Percentiles rank a stretch among this genome's conserved stretches.
phyloP scores from a whole-genome alignment of 2,888 invertebrate genomes.

The Meandrusa payeni region DNA sequence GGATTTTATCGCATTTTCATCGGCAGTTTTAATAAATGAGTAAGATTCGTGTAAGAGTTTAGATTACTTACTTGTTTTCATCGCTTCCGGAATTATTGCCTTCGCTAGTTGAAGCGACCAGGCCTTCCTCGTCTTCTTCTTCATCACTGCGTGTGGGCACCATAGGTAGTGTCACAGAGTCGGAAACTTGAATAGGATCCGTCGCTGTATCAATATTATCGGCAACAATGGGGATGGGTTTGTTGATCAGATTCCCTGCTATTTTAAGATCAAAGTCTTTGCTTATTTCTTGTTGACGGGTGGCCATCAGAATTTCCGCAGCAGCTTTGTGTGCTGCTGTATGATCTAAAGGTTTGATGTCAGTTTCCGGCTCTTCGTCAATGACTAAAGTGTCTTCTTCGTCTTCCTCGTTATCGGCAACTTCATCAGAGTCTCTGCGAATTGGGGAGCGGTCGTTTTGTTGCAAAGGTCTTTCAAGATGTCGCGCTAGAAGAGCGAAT shows the following conservation, averaged over 20 bases:
- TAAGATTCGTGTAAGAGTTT: no score
- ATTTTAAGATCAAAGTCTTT: slow-evolving; percentile 79
- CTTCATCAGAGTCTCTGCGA: slow-evolving; percentile 76
- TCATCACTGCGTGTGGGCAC: slow-evolving; percentile 74
- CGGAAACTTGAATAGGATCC: slow-evolving; percentile 74
- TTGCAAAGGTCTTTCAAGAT: slow-evolving; percentile 83
- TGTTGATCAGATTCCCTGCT: slow-evolving; percentile 80
- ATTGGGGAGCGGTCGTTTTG: slow-evolving; percentile 62
- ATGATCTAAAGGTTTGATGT: slow-evolving; percentile 54
- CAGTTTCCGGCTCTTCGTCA: slow-evolving; percentile 80
- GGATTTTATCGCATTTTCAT: no score
- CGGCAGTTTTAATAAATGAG: no score
- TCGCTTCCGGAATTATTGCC: slow-evolving; percentile 92
- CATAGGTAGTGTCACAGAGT: slow-evolving; percentile 89
- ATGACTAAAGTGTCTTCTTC: slow-evolving; percentile 85
- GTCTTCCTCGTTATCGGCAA: slow-evolving; percentile 83
- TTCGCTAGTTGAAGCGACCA: slow-evolving; percentile 90
- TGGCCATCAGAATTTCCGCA: slow-evolving; percentile 80
- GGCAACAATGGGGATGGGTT: slow-evolving; percentile 48
- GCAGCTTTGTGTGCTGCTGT: slow-evolving; percentile 79
- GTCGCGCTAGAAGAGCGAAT: slow-evolving; percentile 89
- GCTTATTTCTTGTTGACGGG: slow-evolving; percentile 64
- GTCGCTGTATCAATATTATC: slow-evolving; percentile 68
- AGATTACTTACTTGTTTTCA: slow-evolving; percentile 88
- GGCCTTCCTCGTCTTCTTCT: slow-evolving; percentile 89